These are phyloP conservation scores for Nymphalis io DNA, from an alignment of 1,140 invertebrate genomes.

Conservation along the genomic window DNA sequence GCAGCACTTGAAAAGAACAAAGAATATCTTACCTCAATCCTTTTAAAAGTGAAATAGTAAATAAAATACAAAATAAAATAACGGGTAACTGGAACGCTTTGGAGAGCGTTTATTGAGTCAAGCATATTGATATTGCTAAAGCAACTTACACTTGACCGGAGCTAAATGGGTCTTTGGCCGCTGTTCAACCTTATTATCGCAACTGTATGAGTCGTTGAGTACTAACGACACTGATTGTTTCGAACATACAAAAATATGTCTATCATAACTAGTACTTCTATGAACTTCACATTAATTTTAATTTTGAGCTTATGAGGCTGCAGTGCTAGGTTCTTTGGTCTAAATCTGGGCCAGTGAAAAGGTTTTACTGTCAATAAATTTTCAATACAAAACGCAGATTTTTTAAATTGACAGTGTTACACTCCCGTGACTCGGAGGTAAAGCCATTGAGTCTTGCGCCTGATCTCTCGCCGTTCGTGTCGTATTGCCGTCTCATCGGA, in stretches of 20 bases:
- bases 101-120: slow-evolving; percentile 45
- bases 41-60: slow-evolving; percentile 28
- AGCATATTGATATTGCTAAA: slow-evolving; percentile 47
- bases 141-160: slow-evolving; percentile 46
- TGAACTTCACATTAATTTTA: no score
- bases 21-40: slow-evolving; percentile 29
- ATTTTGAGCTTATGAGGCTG: no score
- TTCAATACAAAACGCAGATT: no score
- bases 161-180: slow-evolving; percentile 52
- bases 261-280: no score
- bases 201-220: slow-evolving; percentile 19
- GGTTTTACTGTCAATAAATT: no score
- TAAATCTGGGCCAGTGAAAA: no score
- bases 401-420: no score
- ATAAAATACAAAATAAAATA: slow-evolving; percentile 37
- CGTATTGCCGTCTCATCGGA: no score
- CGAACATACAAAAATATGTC: background rate
- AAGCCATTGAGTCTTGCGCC: no score
- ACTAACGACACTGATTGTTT: slow-evolving; percentile 28
- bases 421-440: no score
- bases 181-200: slow-evolving; percentile 46
- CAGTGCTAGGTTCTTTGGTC: no score
- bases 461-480: no score
- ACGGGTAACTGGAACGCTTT: slow-evolving; percentile 37
- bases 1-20: slow-evolving; percentile 31